phyloP scores from a whole-genome alignment of 2,113 vertebrate species.

The Muntiacus muntjak region DNA sequence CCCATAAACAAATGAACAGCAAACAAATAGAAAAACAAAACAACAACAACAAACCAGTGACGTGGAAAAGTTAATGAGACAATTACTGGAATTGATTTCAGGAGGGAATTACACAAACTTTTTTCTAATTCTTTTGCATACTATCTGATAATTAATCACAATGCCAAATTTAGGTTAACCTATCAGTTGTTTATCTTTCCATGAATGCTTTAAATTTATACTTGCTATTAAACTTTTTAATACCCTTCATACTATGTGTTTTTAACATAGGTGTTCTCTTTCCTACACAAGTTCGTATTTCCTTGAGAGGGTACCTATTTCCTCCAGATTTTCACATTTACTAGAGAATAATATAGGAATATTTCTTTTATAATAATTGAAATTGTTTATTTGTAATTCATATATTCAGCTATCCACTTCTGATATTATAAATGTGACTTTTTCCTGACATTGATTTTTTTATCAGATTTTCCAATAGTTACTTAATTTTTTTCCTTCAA shows the following conservation, averaged over 20 bases:
- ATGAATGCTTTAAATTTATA: neutral
- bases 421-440: neutral
- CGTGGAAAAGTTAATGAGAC: neutral
- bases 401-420: neutral
- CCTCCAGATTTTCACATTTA: neutral
- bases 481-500: neutral
- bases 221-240: neutral
- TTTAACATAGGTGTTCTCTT: neutral
- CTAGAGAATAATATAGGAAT: neutral
- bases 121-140: neutral
- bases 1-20: neutral
- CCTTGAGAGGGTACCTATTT: neutral
- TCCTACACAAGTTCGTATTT: neutral
- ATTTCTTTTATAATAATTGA: neutral
- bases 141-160: neutral
- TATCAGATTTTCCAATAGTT: neutral
- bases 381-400: neutral
- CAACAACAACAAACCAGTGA: neutral
- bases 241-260: accelerated
- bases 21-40: neutral
- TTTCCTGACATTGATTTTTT: neutral
- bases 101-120: neutral
- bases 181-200: neutral
- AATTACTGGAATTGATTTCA: neutral
- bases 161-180: neutral